Base-by-base conservation (phyloP, 2,797 vertebrate species). In the Sebastes cheni region DNA sequence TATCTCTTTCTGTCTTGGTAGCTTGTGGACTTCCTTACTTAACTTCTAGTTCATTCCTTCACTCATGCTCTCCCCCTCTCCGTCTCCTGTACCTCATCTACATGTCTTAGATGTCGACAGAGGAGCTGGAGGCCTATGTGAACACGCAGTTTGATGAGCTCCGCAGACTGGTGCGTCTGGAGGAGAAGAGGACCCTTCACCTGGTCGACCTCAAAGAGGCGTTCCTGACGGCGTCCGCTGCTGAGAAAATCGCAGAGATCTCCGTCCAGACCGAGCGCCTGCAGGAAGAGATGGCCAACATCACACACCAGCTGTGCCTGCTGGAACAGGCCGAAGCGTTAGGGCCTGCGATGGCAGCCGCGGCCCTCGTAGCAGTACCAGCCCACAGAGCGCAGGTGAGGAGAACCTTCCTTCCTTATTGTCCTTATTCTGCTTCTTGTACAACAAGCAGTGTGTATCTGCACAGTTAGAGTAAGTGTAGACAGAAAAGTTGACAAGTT, bases 251-350 rank as follows among this genome's bases (percentile, higher is more conserved):
- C 11, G 95, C 96, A 0, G 96, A 97, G 87, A 97, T 97, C 81
- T 89, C 75, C 0, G 86, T 95, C 5, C 90, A 96, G 77, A 95
- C 96, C 0, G 93, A 95, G 88, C 96, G 95, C n/a, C 86, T 97
- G 75, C 96, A 97, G 86, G 96, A 97, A 62, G 97, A 97, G 86
- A 97, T 97, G 96, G 94, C 92, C 83, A 95, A 95, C 93, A 96
- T 97, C 91, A 97, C 95, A 65, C 94, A 95, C 76, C 96, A 97
- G 88, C 93, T 92, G 36, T 95, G 93, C 76, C 91, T 94, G 81
- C 95, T 97, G 86, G 96, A 94, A 81, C 92, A 96, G 69, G 92
- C 95, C 2, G 95, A 95, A 84, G 62, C 68, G 83, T 18, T 56
- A 1, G 80, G 71, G 55, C 89, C 89, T 10, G 83, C 90, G 30